phyloP scores from a whole-genome alignment of 2,113 vertebrate species.

The Chrysochloris asiatica region DNA sequence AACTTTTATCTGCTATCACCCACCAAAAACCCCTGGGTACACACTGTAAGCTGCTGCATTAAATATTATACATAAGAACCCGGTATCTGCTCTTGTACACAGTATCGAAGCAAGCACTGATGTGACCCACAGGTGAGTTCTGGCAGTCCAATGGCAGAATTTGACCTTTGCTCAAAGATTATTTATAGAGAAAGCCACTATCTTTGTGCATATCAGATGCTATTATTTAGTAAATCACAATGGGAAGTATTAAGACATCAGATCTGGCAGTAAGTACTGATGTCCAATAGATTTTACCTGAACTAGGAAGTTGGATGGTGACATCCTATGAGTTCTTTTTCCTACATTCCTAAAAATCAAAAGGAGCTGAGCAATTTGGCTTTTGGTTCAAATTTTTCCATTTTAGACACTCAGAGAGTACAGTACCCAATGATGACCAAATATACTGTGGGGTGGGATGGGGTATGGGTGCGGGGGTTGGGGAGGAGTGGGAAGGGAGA shows the following conservation, averaged over 20 bases:
- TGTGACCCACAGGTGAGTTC: constrained; percentile 13
- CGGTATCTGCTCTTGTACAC: neutral
- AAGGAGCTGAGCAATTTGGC: constrained; percentile 58
- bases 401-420: constrained; percentile 51
- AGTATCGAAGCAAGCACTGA: neutral
- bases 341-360: constrained; percentile 61
- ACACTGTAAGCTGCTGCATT: neutral
- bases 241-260: constrained; percentile 50
- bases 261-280: constrained; percentile 26
- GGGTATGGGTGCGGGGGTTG: too few species aligned
- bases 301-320: constrained; percentile 35
- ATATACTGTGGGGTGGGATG: neutral
- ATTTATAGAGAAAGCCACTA: constrained; percentile 43
- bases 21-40: neutral
- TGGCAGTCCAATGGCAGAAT: neutral
- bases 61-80: neutral
- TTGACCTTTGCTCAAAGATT: neutral
- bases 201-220: constrained; percentile 34
- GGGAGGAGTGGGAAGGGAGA: too few species aligned
- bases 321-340: constrained; percentile 34
- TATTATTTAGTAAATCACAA: constrained; percentile 59
- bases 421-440: constrained; percentile 45
- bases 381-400: constrained; percentile 62
- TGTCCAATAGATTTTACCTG: neutral
- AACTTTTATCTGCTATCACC: constrained; percentile 30